Percentiles rank a stretch among this genome's conserved stretches.
Conservation (phyloP, 2,797 vertebrate genomes). For the Phrynocephalus guinanensis region DNA sequence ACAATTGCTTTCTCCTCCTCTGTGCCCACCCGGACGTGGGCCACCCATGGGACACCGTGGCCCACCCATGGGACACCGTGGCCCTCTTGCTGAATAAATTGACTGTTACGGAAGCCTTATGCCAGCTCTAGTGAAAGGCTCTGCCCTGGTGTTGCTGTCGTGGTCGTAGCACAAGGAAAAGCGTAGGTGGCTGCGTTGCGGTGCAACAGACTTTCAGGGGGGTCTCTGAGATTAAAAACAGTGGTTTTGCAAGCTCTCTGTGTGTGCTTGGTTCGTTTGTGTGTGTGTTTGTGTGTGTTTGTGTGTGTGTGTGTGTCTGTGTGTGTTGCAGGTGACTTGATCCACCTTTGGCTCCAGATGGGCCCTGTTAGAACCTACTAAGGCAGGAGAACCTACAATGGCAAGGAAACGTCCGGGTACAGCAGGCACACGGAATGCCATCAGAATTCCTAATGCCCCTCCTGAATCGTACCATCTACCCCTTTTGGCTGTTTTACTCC, state of each 20-base stretch:
- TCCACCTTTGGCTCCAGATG: background rate
- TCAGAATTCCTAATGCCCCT: background rate
- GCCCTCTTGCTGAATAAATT: no score
- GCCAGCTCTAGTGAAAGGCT: no score
- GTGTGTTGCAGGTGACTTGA: background rate
- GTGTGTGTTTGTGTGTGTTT: background rate
- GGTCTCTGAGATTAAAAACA: no score
- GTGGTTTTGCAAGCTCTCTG: no score
- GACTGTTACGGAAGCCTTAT: no score
- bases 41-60: no score
- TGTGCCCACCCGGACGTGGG: no score
- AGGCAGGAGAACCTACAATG: background rate
- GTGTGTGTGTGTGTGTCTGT: background rate
- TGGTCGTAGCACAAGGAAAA: no score
- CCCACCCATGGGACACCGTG: no score
- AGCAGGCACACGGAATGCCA: background rate
- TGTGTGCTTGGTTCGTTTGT: background rate
- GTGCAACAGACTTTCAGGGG: background rate
- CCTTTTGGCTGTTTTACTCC: background rate
- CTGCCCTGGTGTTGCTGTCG: no score
- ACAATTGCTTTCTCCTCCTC: constrained; percentile 23
- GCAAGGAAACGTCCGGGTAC: background rate
- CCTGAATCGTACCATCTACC: background rate
- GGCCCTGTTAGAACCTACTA: background rate
- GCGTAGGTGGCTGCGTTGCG: no score